These are phyloP conservation scores for Diplolepis rosae DNA, from an alignment of 2,888 invertebrate genomes.

Conservation along the genomic window DNA sequence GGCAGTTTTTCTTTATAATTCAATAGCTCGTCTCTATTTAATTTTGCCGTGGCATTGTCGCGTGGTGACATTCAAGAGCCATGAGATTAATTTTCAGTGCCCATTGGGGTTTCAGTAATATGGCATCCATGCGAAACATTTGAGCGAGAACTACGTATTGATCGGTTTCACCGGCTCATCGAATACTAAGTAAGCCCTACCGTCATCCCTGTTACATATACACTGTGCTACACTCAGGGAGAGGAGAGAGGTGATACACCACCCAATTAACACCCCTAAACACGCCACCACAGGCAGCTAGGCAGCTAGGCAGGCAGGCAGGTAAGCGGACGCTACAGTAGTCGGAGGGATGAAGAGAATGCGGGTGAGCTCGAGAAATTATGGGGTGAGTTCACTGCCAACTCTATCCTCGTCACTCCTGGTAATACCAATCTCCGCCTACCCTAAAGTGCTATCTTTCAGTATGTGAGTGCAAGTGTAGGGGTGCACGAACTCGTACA, in stretches of 20 bases:
- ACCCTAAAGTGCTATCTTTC: constrained; percentile 17
- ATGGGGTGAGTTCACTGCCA: constrained; percentile 23
- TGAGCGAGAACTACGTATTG: constrained; percentile 64
- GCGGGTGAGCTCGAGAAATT: constrained; percentile 17
- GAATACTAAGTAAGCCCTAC: constrained; percentile 65
- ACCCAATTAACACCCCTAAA: constrained; percentile 69
- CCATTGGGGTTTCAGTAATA: constrained; percentile 56
- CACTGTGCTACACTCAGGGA: constrained; percentile 61
- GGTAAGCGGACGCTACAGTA: constrained; percentile 36
- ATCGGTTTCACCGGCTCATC: constrained; percentile 67
- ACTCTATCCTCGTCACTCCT: constrained; percentile 18
- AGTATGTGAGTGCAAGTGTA: neutral
- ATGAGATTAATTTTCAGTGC: constrained; percentile 57
- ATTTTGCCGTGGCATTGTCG: constrained; percentile 39
- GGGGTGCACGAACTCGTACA: neutral
- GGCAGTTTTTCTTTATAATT: neutral
- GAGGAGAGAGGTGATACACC: constrained; percentile 65
- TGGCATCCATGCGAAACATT: constrained; percentile 60
- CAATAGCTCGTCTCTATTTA: neutral
- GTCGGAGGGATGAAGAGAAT: constrained; percentile 33
- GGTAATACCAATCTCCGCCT: constrained; percentile 10
- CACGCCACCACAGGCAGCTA: constrained; percentile 59
- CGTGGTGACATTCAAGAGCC: constrained; percentile 51
- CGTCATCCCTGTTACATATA: constrained; percentile 56
- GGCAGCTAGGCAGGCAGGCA: constrained; percentile 45